A percentile compares a stretch with the other conserved stretches of the same genome.
These are phyloP conservation scores for Triplophysa tibetana DNA, from an alignment of 2,113 vertebrate genomes.

Conservation along the genomic window DNA sequence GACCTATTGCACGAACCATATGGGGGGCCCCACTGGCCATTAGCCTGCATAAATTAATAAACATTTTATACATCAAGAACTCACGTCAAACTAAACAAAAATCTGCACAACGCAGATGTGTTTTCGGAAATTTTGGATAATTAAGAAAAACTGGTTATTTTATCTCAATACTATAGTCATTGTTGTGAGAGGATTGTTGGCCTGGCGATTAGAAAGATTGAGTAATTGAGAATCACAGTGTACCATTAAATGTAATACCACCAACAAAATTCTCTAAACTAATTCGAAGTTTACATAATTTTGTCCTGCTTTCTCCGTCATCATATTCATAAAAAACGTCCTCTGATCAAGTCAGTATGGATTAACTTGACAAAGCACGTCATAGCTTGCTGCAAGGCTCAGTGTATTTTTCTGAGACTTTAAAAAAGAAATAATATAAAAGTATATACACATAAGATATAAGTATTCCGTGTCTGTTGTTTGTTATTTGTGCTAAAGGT, in stretches of 20 bases:
- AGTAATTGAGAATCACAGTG: conserved; percentile 3
- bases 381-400: conserved; percentile 15
- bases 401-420: conserved; percentile 26
- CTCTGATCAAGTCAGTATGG: conserved; percentile 65
- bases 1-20: conserved; percentile 6
- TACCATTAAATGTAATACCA: conserved; percentile 30
- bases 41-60: conserved; percentile 29
- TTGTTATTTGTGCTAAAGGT: background rate
- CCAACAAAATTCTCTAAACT: too few species aligned
- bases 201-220: conserved; percentile 8
- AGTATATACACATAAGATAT: too few species aligned
- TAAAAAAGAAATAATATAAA: conserved; percentile 25
- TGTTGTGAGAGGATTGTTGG: background rate
- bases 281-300: conserved; percentile 45
- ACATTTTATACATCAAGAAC: conserved; percentile 8
- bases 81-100: conserved; percentile 7
- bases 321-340: conserved; percentile 58
- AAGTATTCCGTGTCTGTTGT: background rate
- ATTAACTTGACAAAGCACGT: conserved; percentile 62
- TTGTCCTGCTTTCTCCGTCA: conserved; percentile 61
- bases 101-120: conserved; percentile 14
- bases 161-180: background rate
- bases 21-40: conserved; percentile 5
- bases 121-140: background rate
- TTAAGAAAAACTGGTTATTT: conserved; percentile 18